A percentile compares a stretch with the other conserved stretches of the same genome.
phyloP scores from a whole-genome alignment of 2,113 vertebrate genomes.

The Oryzias woworae region DNA sequence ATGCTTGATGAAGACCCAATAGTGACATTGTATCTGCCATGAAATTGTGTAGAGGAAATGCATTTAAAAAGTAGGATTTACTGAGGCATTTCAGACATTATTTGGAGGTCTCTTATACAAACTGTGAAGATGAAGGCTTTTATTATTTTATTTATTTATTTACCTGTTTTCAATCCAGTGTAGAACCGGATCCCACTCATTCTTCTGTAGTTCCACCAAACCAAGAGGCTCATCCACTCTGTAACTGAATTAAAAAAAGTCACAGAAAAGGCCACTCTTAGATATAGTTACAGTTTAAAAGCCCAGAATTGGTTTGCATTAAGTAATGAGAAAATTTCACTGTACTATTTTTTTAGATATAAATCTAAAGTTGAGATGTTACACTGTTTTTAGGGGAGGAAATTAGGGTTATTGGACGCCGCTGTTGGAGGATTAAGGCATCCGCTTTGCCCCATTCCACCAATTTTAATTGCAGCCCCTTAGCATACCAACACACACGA shows the following conservation, averaged over 20 bases:
- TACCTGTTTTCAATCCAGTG: conserved; percentile 92
- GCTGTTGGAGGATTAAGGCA: no score
- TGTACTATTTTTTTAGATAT: no score
- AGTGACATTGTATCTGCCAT: conserved; percentile 84
- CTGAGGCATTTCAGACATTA: rapidly evolving
- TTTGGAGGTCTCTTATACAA: background rate
- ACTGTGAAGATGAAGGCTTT: background rate
- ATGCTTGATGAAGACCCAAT: conserved; percentile 92
- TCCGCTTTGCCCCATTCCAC: no score
- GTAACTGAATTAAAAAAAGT: conserved; percentile 78
- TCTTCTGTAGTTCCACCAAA: conserved; percentile 92
- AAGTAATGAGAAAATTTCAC: no score
- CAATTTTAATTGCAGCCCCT: no score
- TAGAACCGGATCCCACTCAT: conserved; percentile 93
- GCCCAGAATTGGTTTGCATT: no score
- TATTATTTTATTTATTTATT: background rate
- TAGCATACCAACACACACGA: no score
- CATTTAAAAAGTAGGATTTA: background rate
- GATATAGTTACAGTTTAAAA: no score
- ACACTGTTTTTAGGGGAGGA: no score
- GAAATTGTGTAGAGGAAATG: background rate
- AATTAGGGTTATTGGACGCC: no score
- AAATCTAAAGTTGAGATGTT: no score
- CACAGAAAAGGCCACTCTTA: no score
- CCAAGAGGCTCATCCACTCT: conserved; percentile 90